Percentiles rank a stretch among this genome's conserved stretches.
phyloP scores from a whole-genome alignment of 2,113 vertebrate species.

The Mugil cephalus region DNA sequence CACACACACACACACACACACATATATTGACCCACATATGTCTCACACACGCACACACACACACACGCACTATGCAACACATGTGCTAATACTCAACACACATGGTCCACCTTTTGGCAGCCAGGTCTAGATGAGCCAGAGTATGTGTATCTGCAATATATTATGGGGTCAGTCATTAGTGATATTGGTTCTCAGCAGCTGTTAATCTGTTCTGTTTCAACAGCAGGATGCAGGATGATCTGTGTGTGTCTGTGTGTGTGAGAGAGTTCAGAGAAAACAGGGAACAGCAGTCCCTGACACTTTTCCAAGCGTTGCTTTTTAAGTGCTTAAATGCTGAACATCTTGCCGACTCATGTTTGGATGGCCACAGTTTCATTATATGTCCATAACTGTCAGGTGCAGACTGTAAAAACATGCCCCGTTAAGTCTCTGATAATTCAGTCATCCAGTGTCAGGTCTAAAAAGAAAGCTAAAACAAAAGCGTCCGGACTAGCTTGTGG shows the following conservation, averaged over 20 bases:
- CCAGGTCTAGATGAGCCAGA: slow-evolving; percentile 34
- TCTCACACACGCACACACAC: slow-evolving; percentile 31
- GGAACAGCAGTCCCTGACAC: background rate
- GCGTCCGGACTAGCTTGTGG: too few species aligned
- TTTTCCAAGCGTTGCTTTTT: too few species aligned
- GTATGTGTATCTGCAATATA: slow-evolving; percentile 40
- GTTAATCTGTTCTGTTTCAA: slow-evolving; percentile 56
- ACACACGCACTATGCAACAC: slow-evolving; percentile 8
- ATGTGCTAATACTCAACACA: slow-evolving; percentile 41
- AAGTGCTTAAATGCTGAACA: too few species aligned
- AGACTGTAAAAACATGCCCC: too few species aligned
- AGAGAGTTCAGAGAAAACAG: slow-evolving; percentile 17
- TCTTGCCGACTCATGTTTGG: too few species aligned
- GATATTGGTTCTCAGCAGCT: slow-evolving; percentile 77
- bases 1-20: slow-evolving; percentile 4
- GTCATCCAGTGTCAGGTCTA: too few species aligned
- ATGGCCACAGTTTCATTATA: too few species aligned
- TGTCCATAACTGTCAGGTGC: too few species aligned
- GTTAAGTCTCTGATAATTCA: too few species aligned
- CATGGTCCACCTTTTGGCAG: slow-evolving; percentile 41
- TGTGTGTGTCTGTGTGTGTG: slow-evolving; percentile 25
- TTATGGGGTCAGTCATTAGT: slow-evolving; percentile 72
- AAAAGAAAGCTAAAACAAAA: too few species aligned
- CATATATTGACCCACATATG: slow-evolving; percentile 63
- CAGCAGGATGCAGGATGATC: slow-evolving; percentile 58